Evolutionary conservation across 2,888 invertebrate genomes (phyloP).

Genomic region (Galerucella nymphaeae): DNA sequence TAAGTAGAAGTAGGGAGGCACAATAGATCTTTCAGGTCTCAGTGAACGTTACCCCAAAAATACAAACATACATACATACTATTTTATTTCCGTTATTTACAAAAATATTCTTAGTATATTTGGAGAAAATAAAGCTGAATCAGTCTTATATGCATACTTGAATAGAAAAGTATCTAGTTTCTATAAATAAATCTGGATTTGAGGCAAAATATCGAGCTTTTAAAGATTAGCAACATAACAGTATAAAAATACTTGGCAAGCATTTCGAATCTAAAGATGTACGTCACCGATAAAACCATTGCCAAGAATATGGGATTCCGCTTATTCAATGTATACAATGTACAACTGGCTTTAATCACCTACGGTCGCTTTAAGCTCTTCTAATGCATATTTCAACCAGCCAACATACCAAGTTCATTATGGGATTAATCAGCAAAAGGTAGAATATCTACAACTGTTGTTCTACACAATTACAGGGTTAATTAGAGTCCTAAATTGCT

Average conservation of each 20-base stretch:
- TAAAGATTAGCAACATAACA: conserved; percentile 12
- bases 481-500: too few species aligned
- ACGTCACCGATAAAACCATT: conserved; percentile 16
- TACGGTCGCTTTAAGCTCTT: background rate
- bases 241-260: conserved; percentile 24
- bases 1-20: too few species aligned
- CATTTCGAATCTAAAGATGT: conserved; percentile 24
- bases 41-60: too few species aligned
- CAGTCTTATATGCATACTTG: too few species aligned
- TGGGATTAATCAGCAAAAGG: background rate
- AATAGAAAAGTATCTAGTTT: too few species aligned
- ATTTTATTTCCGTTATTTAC: too few species aligned
- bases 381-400: background rate
- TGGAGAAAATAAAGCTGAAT: too few species aligned
- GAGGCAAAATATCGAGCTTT: background rate
- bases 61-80: too few species aligned
- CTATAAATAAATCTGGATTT: background rate
- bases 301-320: conserved; percentile 30
- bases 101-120: background rate
- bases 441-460: too few species aligned
- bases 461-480: too few species aligned
- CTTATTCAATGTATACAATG: conserved; percentile 1
- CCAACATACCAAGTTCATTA: background rate
- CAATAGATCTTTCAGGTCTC: too few species aligned
- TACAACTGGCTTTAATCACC: background rate